phyloP scores from a whole-genome alignment of 2,113 vertebrate species.

The Pedetes capensis region DNA sequence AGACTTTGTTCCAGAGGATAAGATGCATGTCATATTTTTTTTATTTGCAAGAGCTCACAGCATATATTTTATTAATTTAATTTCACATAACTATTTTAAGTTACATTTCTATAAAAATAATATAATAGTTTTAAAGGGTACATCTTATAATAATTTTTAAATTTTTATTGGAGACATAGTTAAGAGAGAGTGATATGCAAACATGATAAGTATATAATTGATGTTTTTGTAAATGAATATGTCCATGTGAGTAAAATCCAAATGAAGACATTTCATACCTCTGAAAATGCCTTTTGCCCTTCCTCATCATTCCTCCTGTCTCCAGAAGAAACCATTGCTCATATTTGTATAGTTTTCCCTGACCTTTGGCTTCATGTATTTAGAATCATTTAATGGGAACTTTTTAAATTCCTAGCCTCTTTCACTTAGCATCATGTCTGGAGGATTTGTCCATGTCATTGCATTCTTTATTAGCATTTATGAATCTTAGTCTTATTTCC shows the following conservation, averaged over 20 bases:
- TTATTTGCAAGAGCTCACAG: neutral
- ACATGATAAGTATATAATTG: neutral
- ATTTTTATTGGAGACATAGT: neutral
- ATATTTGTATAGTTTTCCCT: neutral
- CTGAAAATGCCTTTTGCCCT: neutral
- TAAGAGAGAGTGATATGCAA: neutral
- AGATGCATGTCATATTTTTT: neutral
- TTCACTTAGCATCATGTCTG: neutral
- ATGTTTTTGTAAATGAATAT: neutral
- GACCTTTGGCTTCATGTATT: neutral
- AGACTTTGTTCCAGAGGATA: neutral
- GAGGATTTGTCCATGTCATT: neutral
- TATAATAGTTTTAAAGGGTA: neutral
- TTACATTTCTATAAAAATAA: neutral
- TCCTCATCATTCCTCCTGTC: neutral
- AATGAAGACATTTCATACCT: neutral
- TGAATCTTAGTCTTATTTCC: neutral
- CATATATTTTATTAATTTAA: neutral
- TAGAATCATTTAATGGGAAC: neutral
- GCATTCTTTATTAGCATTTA: neutral
- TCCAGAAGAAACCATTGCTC: neutral
- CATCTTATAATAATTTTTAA: neutral
- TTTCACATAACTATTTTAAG: neutral
- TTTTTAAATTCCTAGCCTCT: neutral
- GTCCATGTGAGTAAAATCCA: neutral